Percentiles rank a stretch among this genome's conserved stretches.
phyloP scores from a whole-genome alignment of 2,888 invertebrate genomes.

The Pherbina coryleti region DNA sequence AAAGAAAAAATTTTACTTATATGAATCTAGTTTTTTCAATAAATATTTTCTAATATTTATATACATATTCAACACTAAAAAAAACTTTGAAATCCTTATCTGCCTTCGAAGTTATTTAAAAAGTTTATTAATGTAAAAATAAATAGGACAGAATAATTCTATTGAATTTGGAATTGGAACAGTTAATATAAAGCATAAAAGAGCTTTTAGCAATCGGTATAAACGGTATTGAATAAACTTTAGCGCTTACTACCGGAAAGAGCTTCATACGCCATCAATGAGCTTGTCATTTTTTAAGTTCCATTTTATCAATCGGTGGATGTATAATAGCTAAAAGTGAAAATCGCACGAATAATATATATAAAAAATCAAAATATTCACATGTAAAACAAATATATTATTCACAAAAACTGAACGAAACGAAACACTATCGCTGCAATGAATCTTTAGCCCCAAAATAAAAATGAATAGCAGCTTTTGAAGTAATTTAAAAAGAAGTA shows the following conservation, averaged over 20 bases:
- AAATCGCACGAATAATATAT: slow-evolving; percentile 5
- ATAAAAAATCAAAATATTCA: too few relatives aligned
- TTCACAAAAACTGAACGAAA: background rate
- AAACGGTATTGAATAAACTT: background rate
- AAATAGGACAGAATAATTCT: slow-evolving; percentile 15
- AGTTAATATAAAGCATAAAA: slow-evolving; percentile 12
- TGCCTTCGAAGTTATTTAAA: background rate
- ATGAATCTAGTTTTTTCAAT: too few relatives aligned
- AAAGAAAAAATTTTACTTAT: background rate
- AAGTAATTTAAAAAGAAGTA: background rate
- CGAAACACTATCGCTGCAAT: background rate
- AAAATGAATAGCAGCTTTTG: background rate
- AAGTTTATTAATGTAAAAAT: background rate
- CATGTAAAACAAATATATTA: background rate
- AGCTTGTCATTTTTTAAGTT: slow-evolving; percentile 32
- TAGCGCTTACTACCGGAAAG: slow-evolving; percentile 26
- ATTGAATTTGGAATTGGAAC: slow-evolving; percentile 18
- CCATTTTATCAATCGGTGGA: slow-evolving; percentile 21
- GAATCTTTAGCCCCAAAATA: background rate
- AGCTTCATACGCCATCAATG: slow-evolving; percentile 27
- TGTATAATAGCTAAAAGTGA: slow-evolving; percentile 21
- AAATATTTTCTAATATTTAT: background rate
- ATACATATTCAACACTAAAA: background rate
- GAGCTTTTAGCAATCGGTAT: background rate
- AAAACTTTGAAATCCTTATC: background rate